These are phyloP conservation scores for Chirona hameri DNA, from an alignment of 2,888 invertebrate species.

Conservation along the genomic window DNA sequence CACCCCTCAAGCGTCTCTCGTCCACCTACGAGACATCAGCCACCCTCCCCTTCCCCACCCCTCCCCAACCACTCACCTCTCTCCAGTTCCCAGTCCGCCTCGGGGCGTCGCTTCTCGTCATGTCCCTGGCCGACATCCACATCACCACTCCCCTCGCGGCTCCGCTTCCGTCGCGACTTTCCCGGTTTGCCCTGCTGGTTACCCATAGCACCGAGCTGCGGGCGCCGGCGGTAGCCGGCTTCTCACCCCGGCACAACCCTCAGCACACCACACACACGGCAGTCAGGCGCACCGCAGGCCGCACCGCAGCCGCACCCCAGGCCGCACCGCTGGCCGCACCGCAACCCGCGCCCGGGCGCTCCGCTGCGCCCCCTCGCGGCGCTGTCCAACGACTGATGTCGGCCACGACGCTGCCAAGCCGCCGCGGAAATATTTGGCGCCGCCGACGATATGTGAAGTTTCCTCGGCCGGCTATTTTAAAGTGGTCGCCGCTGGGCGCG, in stretches of 20 bases:
- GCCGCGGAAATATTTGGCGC: slow-evolving; percentile 26
- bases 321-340: not conserved
- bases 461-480: not conserved
- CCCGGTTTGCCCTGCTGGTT: slow-evolving; percentile 4
- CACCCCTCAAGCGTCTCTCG: too few species aligned
- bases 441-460: slow-evolving; percentile 5
- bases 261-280: not conserved
- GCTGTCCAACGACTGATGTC: not conserved
- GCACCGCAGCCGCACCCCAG: not conserved
- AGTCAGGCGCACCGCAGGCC: too few species aligned
- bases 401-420: not conserved
- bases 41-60: too few species aligned
- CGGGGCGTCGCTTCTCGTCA: not conserved
- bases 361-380: not conserved
- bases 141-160: not conserved
- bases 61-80: not conserved
- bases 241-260: too few species aligned
- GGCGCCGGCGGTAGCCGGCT: not conserved
- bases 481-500: not conserved
- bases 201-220: not conserved
- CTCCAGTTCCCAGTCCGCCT: not conserved
- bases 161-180: not conserved
- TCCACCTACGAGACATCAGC: too few species aligned
- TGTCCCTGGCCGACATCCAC: not conserved
- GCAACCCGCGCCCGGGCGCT: not conserved